Conservation (phyloP, 1,140 invertebrate genomes). For the Trichonephila inaurata region DNA sequence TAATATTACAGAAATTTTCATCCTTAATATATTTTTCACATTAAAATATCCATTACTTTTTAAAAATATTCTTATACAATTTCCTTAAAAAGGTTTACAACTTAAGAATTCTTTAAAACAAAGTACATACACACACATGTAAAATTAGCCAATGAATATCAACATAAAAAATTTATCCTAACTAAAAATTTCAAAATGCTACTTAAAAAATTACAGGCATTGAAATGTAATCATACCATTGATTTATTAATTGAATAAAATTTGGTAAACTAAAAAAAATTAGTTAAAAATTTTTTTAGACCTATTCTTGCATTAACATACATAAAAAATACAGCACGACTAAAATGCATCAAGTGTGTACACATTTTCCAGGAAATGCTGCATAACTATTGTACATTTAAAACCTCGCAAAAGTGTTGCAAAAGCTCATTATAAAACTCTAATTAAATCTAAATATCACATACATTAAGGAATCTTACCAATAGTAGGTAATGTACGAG, state of each 20-base stretch:
- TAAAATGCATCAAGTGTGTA: background rate
- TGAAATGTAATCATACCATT: background rate
- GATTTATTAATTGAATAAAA: background rate
- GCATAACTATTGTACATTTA: slow-evolving; percentile 16
- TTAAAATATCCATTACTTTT: too few relatives aligned
- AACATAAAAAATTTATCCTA: background rate
- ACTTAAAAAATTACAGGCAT: background rate
- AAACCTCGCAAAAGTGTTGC: slow-evolving; percentile 51
- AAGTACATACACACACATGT: too few relatives aligned
- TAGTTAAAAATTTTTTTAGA: background rate
- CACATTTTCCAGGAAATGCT: background rate
- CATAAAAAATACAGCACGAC: slow-evolving; percentile 9
- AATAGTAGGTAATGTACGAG: slow-evolving; percentile 67
- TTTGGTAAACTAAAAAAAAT: background rate
- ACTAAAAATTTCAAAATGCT: slow-evolving; percentile 9
- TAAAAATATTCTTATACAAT: too few relatives aligned
- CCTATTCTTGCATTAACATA: background rate
- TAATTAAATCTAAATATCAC: slow-evolving; percentile 76
- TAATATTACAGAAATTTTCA: too few relatives aligned
- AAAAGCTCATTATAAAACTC: slow-evolving; percentile 72
- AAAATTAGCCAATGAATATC: too few relatives aligned
- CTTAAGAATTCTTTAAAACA: too few relatives aligned
- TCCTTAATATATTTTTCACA: too few relatives aligned
- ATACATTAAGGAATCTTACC: slow-evolving; percentile 75
- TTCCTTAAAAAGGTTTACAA: too few relatives aligned